phyloP scores from a whole-genome alignment of 1,140 invertebrate species.

The Eurosta solidaginis region DNA sequence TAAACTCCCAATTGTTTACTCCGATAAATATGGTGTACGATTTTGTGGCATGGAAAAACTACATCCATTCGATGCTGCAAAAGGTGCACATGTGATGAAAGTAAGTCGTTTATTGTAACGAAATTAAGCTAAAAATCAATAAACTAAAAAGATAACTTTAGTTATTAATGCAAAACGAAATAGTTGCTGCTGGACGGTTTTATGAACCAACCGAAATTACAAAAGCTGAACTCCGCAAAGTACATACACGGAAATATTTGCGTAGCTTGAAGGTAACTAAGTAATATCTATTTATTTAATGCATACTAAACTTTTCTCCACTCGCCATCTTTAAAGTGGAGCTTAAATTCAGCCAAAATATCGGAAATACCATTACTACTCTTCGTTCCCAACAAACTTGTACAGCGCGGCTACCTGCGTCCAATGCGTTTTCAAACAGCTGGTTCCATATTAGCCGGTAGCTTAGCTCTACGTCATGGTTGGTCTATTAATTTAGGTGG shows the following conservation, averaged over 20 bases:
- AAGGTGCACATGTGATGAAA: conserved; percentile 80
- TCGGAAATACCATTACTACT: conserved; percentile 76
- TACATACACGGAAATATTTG: conserved; percentile 76
- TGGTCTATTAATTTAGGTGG: conserved; percentile 92
- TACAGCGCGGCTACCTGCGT: conserved; percentile 76
- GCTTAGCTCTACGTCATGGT: conserved; percentile 76
- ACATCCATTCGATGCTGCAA: conserved; percentile 87
- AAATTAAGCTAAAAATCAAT: not conserved
- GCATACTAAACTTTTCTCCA: conserved; percentile 2
- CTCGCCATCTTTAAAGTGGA: conserved; percentile 68
- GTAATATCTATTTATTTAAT: too few species aligned
- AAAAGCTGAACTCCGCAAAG: conserved; percentile 70
- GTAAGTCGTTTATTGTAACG: conserved; percentile 55
- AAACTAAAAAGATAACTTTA: conserved; percentile 48
- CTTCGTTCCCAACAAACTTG: conserved; percentile 76
- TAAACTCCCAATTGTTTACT: conserved; percentile 75
- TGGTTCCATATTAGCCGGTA: conserved; percentile 79
- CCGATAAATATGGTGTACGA: conserved; percentile 79
- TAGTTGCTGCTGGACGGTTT: conserved; percentile 64
- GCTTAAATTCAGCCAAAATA: conserved; percentile 76
- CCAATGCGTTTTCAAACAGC: conserved; percentile 83
- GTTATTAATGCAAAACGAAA: conserved; percentile 64
- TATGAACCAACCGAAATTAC: conserved; percentile 72
- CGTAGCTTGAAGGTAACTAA: conserved; percentile 69
- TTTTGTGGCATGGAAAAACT: conserved; percentile 80